A percentile compares a stretch with the other conserved stretches of the same genome.
Evolutionary conservation across 2,888 invertebrate genomes (phyloP).

Genomic region (Sinhomidia bicolor): DNA sequence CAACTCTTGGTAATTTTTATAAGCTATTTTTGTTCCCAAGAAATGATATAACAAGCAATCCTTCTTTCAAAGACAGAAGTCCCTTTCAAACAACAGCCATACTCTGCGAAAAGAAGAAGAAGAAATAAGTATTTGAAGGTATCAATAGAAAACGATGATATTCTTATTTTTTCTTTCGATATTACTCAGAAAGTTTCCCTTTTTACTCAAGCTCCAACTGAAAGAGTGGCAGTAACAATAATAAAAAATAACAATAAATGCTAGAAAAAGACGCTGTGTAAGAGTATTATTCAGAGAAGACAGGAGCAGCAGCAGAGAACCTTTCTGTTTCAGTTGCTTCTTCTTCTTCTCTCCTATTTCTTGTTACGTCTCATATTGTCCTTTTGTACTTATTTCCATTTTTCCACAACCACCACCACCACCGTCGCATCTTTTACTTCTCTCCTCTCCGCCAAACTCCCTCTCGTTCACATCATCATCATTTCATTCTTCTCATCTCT

Average conservation of each 20-base stretch:
- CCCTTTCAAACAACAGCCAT: neutral
- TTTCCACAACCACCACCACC: neutral
- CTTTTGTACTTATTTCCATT: slow-evolving; percentile 18
- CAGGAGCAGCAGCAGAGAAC: neutral
- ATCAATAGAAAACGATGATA: slow-evolving; percentile 51
- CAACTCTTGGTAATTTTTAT: neutral
- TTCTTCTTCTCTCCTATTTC: neutral
- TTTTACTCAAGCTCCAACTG: slow-evolving; percentile 32
- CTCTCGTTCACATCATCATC: slow-evolving; percentile 11
- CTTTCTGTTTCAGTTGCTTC: neutral
- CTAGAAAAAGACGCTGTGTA: neutral
- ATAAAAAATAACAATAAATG: neutral
- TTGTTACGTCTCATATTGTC: neutral
- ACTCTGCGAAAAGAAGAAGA: neutral
- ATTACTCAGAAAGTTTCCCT: slow-evolving; percentile 42
- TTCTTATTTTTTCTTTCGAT: slow-evolving; percentile 44
- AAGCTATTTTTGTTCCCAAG: neutral
- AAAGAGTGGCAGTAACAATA: neutral
- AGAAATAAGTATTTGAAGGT: neutral
- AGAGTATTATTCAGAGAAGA: neutral
- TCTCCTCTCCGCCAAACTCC: neutral
- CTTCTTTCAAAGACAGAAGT: neutral
- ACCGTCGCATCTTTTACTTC: neutral
- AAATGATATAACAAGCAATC: neutral
- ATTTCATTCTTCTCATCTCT: slow-evolving; percentile 42